Percentiles rank a stretch among this genome's conserved stretches.
These are phyloP conservation scores for Megalurothrips usitatus DNA, from an alignment of 2,888 invertebrate species.

Conservation along the genomic window DNA sequence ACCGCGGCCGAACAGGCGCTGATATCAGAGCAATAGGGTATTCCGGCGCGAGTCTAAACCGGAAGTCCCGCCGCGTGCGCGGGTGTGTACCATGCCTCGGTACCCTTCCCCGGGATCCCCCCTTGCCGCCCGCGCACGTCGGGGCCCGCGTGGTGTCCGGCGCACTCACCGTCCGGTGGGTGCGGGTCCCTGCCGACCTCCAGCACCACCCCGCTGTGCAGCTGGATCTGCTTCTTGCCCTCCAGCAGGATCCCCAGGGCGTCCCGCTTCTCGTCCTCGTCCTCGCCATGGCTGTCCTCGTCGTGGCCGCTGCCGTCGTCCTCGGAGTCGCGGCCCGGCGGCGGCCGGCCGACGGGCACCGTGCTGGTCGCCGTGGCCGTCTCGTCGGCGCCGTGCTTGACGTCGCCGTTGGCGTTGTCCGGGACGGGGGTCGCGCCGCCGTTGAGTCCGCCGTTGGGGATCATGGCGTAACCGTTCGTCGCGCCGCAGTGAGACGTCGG, in stretches of 20 bases:
- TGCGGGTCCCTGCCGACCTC: not conserved
- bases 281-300: not conserved
- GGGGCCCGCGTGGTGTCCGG: not conserved
- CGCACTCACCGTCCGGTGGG: not conserved
- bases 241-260: not conserved
- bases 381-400: not conserved
- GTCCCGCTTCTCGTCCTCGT: not conserved
- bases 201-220: not conserved
- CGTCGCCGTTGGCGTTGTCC: not conserved
- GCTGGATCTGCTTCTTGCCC: conserved; percentile 7
- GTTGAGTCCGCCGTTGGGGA: not conserved
- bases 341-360: not conserved
- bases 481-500: not conserved
- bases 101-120: too few species aligned
- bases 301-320: not conserved
- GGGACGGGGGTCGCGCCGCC: not conserved
- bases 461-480: not conserved
- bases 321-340: not conserved
- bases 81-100: not conserved
- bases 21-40: too few species aligned
- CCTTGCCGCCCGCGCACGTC: too few species aligned
- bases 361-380: not conserved
- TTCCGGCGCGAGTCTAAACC: too few species aligned
- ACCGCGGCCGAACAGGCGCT: too few species aligned
- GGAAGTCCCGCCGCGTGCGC: not conserved